Evolutionary conservation across 2,888 invertebrate species (phyloP).

Genomic region (Zonitis immaculata): DNA sequence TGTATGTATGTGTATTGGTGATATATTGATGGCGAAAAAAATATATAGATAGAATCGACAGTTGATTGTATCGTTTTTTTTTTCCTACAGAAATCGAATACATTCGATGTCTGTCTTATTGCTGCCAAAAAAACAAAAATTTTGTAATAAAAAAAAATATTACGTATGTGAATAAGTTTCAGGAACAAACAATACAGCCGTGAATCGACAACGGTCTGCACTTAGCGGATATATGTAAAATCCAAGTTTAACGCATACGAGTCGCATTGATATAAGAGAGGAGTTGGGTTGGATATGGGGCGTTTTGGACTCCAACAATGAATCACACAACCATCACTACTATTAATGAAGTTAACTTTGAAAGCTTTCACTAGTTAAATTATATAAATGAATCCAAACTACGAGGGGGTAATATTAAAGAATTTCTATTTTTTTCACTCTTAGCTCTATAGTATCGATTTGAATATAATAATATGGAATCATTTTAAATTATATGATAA

Average conservation of each 20-base stretch:
- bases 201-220: slow-evolving; percentile 42
- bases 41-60: neutral
- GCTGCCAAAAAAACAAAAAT: no score
- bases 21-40: no score
- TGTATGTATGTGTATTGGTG: neutral
- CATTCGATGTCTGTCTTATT: neutral
- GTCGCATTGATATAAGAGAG: slow-evolving; percentile 15
- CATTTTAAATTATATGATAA: no score
- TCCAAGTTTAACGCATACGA: slow-evolving; percentile 26
- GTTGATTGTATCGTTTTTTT: slow-evolving; percentile 1
- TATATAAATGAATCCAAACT: no score
- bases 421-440: no score
- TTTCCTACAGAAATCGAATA: neutral
- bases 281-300: neutral
- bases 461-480: no score
- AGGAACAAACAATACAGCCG: slow-evolving; percentile 39
- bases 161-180: no score
- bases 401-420: no score
- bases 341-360: slow-evolving; percentile 44
- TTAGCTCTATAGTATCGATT: no score
- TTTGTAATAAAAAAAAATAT: no score
- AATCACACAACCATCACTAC: slow-evolving; percentile 40
- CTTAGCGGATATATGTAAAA: slow-evolving; percentile 39
- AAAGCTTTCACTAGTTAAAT: slow-evolving; percentile 38
- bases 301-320: slow-evolving; percentile 27